Conservation (phyloP, 2,113 vertebrate species). For the Sclerurus mexicanus region DNA sequence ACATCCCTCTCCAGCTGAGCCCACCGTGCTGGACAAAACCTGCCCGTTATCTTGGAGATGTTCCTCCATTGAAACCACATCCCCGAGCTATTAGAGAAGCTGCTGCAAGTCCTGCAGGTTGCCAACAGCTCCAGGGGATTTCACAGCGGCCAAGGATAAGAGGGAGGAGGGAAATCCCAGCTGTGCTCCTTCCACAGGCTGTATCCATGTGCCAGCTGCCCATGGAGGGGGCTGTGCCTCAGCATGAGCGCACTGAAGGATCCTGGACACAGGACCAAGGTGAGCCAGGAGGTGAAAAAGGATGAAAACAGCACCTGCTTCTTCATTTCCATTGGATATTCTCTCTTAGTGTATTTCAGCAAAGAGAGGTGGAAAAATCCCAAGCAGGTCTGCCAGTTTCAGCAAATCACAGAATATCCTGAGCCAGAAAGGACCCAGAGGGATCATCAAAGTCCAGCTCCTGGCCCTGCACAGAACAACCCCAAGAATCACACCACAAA, state of each 20-base stretch:
- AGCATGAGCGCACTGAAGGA: not conserved
- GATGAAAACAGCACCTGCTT: not conserved
- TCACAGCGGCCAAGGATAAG: not conserved
- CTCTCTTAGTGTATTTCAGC: not conserved
- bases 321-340: not conserved
- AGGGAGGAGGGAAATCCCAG: constrained; percentile 14
- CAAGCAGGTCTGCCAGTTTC: not conserved
- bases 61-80: not conserved
- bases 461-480: not conserved
- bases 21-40: not conserved
- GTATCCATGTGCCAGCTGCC: not conserved
- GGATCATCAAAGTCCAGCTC: not conserved
- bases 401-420: not conserved
- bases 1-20: not conserved
- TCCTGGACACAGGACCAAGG: not conserved
- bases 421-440: not conserved
- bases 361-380: not conserved
- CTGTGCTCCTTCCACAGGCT: not conserved
- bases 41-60: not conserved
- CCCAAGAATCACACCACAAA: not conserved
- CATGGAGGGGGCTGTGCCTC: not conserved
- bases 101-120: not conserved
- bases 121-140: constrained; percentile 16
- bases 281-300: not conserved
- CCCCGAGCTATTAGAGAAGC: not conserved